A percentile compares a stretch with the other conserved stretches of the same genome.
Conservation (phyloP, 2,888 invertebrate species). For the Ormyrus labotus region DNA sequence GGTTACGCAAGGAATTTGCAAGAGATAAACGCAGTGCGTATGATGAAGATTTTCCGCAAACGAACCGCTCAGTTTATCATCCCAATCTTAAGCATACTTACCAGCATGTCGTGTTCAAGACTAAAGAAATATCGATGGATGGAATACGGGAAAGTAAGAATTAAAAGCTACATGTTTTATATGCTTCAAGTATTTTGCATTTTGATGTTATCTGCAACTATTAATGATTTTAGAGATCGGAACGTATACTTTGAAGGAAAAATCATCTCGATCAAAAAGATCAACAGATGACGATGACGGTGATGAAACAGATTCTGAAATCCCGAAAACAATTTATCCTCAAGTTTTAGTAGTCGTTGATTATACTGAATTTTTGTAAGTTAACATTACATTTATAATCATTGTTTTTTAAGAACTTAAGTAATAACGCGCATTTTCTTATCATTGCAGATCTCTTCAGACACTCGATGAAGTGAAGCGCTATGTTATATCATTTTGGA, state of each 20-base stretch:
- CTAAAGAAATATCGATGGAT: constrained; percentile 10
- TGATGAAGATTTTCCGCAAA: constrained; percentile 26
- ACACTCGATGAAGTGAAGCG: constrained; percentile 59
- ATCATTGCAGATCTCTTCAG: constrained; percentile 59
- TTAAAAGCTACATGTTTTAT: neutral
- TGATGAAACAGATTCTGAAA: neutral
- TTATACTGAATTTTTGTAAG: constrained; percentile 55
- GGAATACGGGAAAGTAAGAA: constrained; percentile 41
- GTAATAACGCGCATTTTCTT: neutral
- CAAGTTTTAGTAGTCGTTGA: constrained; percentile 68
- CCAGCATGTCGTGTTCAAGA: constrained; percentile 48
- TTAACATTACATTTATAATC: constrained; percentile 5
- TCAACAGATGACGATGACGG: neutral
- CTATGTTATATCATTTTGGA: constrained; percentile 69
- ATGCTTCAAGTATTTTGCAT: neutral
- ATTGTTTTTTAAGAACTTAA: constrained; percentile 6
- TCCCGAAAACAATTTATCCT: constrained; percentile 65
- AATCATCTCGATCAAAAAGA: constrained; percentile 27
- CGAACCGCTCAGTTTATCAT: constrained; percentile 46
- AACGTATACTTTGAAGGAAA: constrained; percentile 26
- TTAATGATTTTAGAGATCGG: constrained; percentile 32
- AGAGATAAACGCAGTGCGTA: constrained; percentile 41
- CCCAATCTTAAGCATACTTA: constrained; percentile 43
- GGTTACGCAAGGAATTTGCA: constrained; percentile 45
- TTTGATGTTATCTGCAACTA: neutral